A percentile compares a stretch with the other conserved stretches of the same genome.
phyloP scores from a whole-genome alignment of 2,888 invertebrate genomes.

The Aricia artaxerxes region DNA sequence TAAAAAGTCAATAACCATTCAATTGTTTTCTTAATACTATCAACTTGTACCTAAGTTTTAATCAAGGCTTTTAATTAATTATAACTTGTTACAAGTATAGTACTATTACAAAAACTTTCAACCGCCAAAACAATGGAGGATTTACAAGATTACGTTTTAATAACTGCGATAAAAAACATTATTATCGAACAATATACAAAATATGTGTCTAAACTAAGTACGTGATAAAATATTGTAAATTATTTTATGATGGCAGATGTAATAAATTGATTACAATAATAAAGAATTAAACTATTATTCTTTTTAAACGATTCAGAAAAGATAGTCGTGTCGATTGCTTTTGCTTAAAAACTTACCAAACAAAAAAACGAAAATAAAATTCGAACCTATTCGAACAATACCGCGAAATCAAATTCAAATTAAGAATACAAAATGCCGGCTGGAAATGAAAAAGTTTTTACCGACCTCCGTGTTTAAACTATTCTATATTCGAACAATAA shows the following conservation, averaged over 20 bases:
- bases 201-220: background rate
- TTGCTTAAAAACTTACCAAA: background rate
- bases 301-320: background rate
- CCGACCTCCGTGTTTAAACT: conserved; percentile 4
- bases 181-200: background rate
- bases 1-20: no score
- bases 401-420: conserved; percentile 10
- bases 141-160: background rate
- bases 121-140: background rate
- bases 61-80: no score
- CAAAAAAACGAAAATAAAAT: background rate
- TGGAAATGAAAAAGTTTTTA: conserved; percentile 2
- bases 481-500: conserved; percentile 17
- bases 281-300: background rate
- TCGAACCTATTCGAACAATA: background rate
- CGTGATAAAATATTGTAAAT: background rate
- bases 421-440: conserved; percentile 15
- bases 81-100: background rate
- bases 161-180: background rate
- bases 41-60: no score
- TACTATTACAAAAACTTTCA: background rate
- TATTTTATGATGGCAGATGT: background rate
- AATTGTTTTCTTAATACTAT: no score
- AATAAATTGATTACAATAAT: background rate
- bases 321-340: background rate